Evolutionary conservation across 1,140 invertebrate genomes (phyloP).

Genomic region (Colletes gigas): DNA sequence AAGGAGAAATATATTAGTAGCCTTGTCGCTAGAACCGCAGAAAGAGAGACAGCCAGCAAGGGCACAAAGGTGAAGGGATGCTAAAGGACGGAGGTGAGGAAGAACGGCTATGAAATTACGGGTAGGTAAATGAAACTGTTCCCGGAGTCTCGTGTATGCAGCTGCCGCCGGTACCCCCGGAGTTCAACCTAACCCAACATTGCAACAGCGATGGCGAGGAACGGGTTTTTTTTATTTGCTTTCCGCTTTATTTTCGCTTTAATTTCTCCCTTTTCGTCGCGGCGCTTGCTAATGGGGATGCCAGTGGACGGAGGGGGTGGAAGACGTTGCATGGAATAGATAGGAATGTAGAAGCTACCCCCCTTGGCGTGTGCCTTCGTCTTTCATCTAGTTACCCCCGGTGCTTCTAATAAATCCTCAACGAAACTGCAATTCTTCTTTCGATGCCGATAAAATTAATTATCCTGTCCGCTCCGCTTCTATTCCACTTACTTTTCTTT

Average conservation of each 20-base stretch:
- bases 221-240: conserved; percentile 59
- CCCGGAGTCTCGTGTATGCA: conserved; percentile 58
- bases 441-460: conserved; percentile 61
- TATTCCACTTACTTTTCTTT: conserved; percentile 26
- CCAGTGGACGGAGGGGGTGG: neutral
- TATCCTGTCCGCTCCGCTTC: conserved; percentile 47
- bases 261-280: conserved; percentile 68
- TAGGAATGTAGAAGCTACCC: conserved; percentile 28
- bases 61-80: conserved; percentile 10
- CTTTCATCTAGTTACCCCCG: conserved; percentile 16
- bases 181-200: conserved; percentile 41
- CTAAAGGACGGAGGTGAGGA: neutral
- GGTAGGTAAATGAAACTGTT: conserved; percentile 70
- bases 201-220: conserved; percentile 14
- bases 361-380: conserved; percentile 31
- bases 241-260: conserved; percentile 64
- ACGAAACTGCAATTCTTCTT: conserved; percentile 55
- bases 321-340: conserved; percentile 31
- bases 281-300: conserved; percentile 58
- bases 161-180: conserved; percentile 47
- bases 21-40: conserved; percentile 25
- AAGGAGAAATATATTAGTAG: conserved; percentile 27
- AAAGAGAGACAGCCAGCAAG: neutral
- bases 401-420: conserved; percentile 39
- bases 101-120: conserved; percentile 63